Base-by-base conservation (phyloP, 2,888 invertebrate genomes). In the Carcina quercana region DNA sequence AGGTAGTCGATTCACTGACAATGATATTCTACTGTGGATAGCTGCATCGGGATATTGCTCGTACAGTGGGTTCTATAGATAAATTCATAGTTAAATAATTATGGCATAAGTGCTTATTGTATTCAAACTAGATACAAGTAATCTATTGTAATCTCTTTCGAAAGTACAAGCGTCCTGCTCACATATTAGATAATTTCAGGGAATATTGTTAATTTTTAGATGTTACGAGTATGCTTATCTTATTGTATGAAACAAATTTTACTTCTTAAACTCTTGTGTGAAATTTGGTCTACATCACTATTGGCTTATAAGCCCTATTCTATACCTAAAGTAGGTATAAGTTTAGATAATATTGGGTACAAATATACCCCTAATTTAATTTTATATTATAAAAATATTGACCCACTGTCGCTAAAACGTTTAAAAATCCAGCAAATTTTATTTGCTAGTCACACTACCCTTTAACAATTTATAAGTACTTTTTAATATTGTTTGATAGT, bases 401-500 rank as follows among this genome's bases (percentile, higher is more conserved):
- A 79, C 82, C 76, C 78, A 74, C 74, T 78, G 80, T 78, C 67
- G 66, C 67, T 72, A 66, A 70, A 69, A 70, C 59, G 59, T 58
- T 58, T 63, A 50, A 64, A 62, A 28, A 56, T 58, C 54, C 67
- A 62, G 83, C 80, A 83, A 83, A 83, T 78, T 44, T 66, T 67
- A 73, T 82, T 82, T 82, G 82, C 79, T 76, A 82, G 78, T 80
- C 82, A 78, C 78, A 70, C 68, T 62, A 60, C 68, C 67, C 72
- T 71, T 75, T 76, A 76, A 74, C 72, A 63, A n/a, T 72, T 59
- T 67, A 58, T 76, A 71, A 70, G 71, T 82, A 78, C 71, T 78
- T 76, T 74, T 68, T 76, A 66, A 74, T 72, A 70, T 78, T 78
- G 75, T 79, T 80, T 69, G 79, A 83, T 82, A 83, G 83, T 82